Evolutionary conservation across 2,797 vertebrate species (phyloP).

Genomic region (Eleutherodactylus coqui): DNA sequence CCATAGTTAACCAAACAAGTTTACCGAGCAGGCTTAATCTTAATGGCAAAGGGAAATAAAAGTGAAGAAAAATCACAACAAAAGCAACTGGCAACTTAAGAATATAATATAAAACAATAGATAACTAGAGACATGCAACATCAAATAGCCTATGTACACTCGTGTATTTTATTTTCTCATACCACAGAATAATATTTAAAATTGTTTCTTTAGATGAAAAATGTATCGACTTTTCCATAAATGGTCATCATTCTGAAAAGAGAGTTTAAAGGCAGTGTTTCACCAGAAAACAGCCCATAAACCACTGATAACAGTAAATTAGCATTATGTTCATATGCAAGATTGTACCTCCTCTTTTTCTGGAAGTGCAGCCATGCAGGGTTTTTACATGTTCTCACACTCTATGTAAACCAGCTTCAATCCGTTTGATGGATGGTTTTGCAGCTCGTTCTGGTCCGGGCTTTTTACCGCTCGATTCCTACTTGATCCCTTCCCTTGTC

Average conservation of each 20-base stretch:
- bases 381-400: too few species aligned
- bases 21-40: neutral
- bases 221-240: neutral
- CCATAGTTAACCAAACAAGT: slow-evolving; percentile 6
- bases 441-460: too few species aligned
- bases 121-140: neutral
- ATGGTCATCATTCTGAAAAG: neutral
- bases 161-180: neutral
- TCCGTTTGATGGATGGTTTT: too few species aligned
- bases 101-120: neutral
- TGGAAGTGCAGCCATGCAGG: too few species aligned
- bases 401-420: too few species aligned
- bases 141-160: neutral
- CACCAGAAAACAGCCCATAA: too few species aligned
- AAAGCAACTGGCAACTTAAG: neutral
- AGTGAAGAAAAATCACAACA: neutral
- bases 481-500: too few species aligned
- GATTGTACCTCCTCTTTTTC: too few species aligned
- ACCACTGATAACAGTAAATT: too few species aligned
- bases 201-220: neutral
- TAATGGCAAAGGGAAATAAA: neutral
- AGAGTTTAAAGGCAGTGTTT: neutral
- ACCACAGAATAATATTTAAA: neutral
- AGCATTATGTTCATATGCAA: too few species aligned
- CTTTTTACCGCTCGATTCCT: too few species aligned